Conservation (phyloP, 2,888 invertebrate species). For the Drosophila antonietae region DNA sequence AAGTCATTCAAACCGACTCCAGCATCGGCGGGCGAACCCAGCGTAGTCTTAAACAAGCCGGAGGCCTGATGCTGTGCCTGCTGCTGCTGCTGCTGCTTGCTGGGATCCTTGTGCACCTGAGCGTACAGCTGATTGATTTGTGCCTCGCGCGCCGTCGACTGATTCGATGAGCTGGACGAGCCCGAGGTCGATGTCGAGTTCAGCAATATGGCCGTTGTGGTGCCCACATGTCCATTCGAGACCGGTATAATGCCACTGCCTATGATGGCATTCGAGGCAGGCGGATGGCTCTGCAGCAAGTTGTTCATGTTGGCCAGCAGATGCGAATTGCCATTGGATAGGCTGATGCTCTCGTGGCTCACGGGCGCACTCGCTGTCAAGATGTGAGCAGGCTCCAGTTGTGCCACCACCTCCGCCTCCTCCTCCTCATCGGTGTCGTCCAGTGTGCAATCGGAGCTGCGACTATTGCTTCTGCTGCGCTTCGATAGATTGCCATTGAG, state of each 20-base stretch:
- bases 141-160: slow-evolving; percentile 81
- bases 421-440: slow-evolving; percentile 80
- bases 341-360: slow-evolving; percentile 65
- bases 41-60: slow-evolving; percentile 80
- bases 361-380: slow-evolving; percentile 31
- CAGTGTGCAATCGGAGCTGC: slow-evolving; percentile 80
- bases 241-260: slow-evolving; percentile 35
- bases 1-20: slow-evolving; percentile 72
- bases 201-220: slow-evolving; percentile 82
- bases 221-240: slow-evolving; percentile 73
- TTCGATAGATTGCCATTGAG: slow-evolving; percentile 79
- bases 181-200: slow-evolving; percentile 77
- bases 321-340: slow-evolving; percentile 85
- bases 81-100: slow-evolving; percentile 74
- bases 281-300: slow-evolving; percentile 78
- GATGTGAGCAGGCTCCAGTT: slow-evolving; percentile 67
- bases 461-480: slow-evolving; percentile 86
- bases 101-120: slow-evolving; percentile 86
- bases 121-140: slow-evolving; percentile 85
- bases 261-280: slow-evolving; percentile 49
- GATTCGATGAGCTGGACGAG: slow-evolving; percentile 74
- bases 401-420: slow-evolving; percentile 62
- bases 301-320: slow-evolving; percentile 85
- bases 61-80: slow-evolving; percentile 68
- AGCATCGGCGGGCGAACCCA: slow-evolving; percentile 77